Evolutionary conservation across 2,113 vertebrate genomes (phyloP).

Genomic region (Amphilophus citrinellus): DNA sequence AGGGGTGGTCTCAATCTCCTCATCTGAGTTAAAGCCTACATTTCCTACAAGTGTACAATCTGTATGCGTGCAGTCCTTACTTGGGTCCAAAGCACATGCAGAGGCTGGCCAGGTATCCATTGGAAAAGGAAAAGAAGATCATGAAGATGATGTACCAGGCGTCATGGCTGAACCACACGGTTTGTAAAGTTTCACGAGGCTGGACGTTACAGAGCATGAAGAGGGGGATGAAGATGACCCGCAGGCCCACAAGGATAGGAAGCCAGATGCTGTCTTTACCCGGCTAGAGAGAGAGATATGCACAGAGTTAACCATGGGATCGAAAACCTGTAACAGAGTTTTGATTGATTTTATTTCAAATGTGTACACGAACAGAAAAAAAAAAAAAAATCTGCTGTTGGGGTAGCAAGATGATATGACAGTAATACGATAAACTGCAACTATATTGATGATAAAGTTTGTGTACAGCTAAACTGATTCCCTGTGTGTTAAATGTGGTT

Average conservation of each 20-base stretch:
- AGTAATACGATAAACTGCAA: background rate
- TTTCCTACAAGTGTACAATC: too few species aligned
- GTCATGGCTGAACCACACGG: constrained; percentile 86
- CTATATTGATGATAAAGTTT: background rate
- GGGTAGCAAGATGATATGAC: background rate
- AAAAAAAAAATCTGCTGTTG: background rate
- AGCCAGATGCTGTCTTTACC: constrained; percentile 90
- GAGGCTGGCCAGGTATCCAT: constrained; percentile 97
- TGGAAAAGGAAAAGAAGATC: constrained; percentile 93
- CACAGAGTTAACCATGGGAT: background rate
- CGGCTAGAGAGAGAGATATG: constrained; percentile 79
- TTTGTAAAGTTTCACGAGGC: constrained; percentile 74
- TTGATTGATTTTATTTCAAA: background rate
- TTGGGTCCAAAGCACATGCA: constrained; percentile 99
- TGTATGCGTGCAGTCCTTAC: constrained; percentile 77
- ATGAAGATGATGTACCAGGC: constrained; percentile 95
- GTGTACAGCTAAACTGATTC: background rate
- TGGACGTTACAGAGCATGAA: constrained; percentile 94
- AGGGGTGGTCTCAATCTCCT: too few species aligned
- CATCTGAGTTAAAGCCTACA: too few species aligned
- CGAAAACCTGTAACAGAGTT: background rate
- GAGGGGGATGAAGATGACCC: constrained; percentile 91
- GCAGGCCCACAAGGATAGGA: constrained; percentile 84
- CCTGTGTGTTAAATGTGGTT: background rate
- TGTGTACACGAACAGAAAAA: background rate